A percentile compares a stretch with the other conserved stretches of the same genome.
Conservation (phyloP, 2,888 invertebrate genomes). For the Orthosia gracilis region DNA sequence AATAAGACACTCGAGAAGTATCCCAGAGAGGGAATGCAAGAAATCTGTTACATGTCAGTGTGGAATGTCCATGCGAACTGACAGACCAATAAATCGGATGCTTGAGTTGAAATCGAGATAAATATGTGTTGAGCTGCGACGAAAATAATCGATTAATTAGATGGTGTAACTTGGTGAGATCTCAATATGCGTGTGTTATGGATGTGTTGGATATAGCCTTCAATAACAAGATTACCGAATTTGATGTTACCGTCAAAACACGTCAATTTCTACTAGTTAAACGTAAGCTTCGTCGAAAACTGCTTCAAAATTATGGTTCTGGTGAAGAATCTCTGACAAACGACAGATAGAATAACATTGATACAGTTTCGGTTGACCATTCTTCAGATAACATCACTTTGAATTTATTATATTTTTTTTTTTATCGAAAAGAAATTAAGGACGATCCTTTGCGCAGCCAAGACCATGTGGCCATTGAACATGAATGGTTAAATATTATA, state of each 20-base stretch:
- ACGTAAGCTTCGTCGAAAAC: not conserved
- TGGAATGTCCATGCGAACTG: constrained; percentile 64
- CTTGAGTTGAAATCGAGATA: constrained; percentile 54
- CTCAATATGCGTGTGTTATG: not conserved
- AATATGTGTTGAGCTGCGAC: constrained; percentile 43
- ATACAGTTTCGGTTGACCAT: not conserved
- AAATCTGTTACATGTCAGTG: constrained; percentile 68
- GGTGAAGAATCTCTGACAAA: not conserved
- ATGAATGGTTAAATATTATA: constrained; percentile 6
- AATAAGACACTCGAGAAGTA: constrained; percentile 64
- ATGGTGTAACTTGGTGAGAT: constrained; percentile 20
- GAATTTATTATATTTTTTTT: not conserved
- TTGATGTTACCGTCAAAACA: constrained; percentile 4
- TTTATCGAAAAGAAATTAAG: not conserved
- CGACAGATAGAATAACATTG: not conserved
- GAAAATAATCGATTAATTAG: constrained; percentile 62
- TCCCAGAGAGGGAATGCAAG: constrained; percentile 63
- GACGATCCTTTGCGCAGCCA: not conserved
- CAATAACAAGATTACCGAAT: constrained; percentile 15
- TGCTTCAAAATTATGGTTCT: not conserved
- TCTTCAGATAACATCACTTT: not conserved
- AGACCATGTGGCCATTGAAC: not conserved
- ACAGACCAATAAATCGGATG: constrained; percentile 62
- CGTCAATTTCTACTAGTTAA: not conserved
- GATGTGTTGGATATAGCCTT: not conserved